Evolutionary conservation across 2,888 invertebrate genomes (phyloP).

Genomic region (Meliscaeva auricollis): DNA sequence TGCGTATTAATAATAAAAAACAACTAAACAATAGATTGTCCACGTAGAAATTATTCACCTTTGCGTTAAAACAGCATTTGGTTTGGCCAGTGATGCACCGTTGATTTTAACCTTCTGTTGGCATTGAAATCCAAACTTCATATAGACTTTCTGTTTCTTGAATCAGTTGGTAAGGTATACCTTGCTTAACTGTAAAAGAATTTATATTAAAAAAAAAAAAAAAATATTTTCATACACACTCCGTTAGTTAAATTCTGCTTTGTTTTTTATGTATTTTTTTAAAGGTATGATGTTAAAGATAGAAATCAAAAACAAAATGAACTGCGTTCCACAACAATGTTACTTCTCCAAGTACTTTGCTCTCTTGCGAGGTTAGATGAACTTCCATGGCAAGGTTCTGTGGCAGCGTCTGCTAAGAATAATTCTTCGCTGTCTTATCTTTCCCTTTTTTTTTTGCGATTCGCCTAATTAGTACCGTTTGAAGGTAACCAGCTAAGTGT

Average conservation of each 20-base stretch:
- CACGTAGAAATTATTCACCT: conserved; percentile 16
- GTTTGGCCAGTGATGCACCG: conserved; percentile 47
- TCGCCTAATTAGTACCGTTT: conserved; percentile 55
- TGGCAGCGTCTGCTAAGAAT: conserved; percentile 40
- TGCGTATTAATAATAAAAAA: conserved; percentile 37
- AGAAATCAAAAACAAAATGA: conserved; percentile 27
- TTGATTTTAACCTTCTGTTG: conserved; percentile 57
- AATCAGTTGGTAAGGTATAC: not conserved
- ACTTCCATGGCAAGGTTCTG: conserved; percentile 49
- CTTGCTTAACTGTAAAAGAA: conserved; percentile 32
- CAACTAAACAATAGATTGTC: conserved; percentile 46
- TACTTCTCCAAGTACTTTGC: conserved; percentile 41
- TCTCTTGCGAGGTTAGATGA: conserved; percentile 62
- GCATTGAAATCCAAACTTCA: conserved; percentile 53
- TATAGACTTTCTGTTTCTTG: conserved; percentile 59
- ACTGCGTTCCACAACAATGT: conserved; percentile 29
- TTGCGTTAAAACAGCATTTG: conserved; percentile 18
- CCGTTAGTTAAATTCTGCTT: conserved; percentile 17
- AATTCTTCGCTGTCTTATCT: conserved; percentile 27
- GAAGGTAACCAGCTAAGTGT: conserved; percentile 67
- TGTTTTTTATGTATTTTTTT: conserved; percentile 4
- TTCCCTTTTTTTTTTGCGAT: conserved; percentile 13
- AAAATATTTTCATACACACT: not conserved
- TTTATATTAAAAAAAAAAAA: conserved; percentile 11
- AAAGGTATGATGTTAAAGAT: conserved; percentile 22